phyloP scores from a whole-genome alignment of 2,888 invertebrate genomes.

The Zygothrica quintamaculata region DNA sequence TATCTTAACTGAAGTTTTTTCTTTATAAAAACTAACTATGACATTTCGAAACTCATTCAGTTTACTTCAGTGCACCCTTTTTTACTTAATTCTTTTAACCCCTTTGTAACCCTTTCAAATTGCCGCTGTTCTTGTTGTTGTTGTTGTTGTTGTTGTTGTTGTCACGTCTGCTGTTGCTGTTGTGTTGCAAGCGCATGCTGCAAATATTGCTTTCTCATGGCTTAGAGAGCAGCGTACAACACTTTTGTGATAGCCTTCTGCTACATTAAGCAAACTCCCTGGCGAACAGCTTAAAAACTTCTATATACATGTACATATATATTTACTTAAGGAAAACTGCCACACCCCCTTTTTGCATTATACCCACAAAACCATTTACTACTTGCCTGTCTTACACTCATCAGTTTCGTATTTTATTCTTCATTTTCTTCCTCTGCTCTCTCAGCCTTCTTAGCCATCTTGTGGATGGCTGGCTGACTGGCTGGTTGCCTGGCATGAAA shows the following conservation, averaged over 20 bases:
- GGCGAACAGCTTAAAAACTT: slow-evolving; percentile 46
- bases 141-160: too few species aligned
- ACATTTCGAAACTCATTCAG: slow-evolving; percentile 32
- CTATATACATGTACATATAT: slow-evolving; percentile 36
- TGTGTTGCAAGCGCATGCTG: slow-evolving; percentile 37
- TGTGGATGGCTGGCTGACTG: too few species aligned
- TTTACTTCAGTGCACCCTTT: slow-evolving; percentile 5
- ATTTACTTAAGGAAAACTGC: too few species aligned
- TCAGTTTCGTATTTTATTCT: slow-evolving; percentile 11
- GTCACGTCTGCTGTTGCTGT: background rate
- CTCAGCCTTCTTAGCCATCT: too few species aligned
- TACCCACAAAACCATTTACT: too few species aligned
- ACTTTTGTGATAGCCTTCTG: slow-evolving; percentile 53
- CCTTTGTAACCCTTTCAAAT: background rate
- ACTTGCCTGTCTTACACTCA: slow-evolving; percentile 3
- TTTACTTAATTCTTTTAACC: background rate
- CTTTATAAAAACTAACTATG: slow-evolving; percentile 15
- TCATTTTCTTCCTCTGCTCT: too few species aligned
- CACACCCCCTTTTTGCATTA: too few species aligned
- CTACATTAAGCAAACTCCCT: slow-evolving; percentile 49
- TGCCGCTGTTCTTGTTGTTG: background rate
- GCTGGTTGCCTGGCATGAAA: slow-evolving; percentile 52
- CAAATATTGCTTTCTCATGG: slow-evolving; percentile 49
- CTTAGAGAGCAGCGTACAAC: slow-evolving; percentile 45
- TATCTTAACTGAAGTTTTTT: slow-evolving; percentile 30